These are phyloP conservation scores for Siphamia tubifer DNA, from an alignment of 2,113 vertebrate species.

Conservation along the genomic window DNA sequence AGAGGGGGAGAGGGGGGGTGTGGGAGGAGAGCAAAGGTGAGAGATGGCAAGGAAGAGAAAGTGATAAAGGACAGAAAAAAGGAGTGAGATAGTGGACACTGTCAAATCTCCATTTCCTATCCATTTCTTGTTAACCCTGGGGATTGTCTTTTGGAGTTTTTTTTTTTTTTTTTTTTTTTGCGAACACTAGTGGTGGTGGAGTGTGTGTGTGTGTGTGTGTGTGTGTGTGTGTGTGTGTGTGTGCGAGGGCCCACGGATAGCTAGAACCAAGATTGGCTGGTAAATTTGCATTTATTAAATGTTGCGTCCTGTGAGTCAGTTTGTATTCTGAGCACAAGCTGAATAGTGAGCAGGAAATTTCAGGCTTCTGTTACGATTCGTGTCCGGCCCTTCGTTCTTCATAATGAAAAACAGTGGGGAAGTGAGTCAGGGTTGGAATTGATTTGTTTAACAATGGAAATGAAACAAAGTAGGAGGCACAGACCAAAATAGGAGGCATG, in stretches of 20 bases:
- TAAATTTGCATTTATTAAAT: slow-evolving; percentile 77
- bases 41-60: slow-evolving; percentile 45
- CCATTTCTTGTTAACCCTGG: slow-evolving; percentile 56
- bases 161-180: too few relatives aligned
- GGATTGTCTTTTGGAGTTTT: slow-evolving; percentile 63
- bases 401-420: slow-evolving; percentile 79
- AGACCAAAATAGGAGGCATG: slow-evolving; percentile 66
- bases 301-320: slow-evolving; percentile 61
- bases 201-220: too few relatives aligned
- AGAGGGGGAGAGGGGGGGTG: slow-evolving; percentile 25
- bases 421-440: slow-evolving; percentile 74
- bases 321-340: slow-evolving; percentile 75
- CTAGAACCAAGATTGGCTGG: slow-evolving; percentile 63
- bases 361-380: slow-evolving; percentile 73
- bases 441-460: slow-evolving; percentile 80
- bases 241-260: slow-evolving; percentile 61
- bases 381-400: slow-evolving; percentile 69
- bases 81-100: slow-evolving; percentile 46
- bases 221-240: too few relatives aligned
- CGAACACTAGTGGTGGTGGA: too few relatives aligned
- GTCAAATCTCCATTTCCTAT: slow-evolving; percentile 64
- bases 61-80: slow-evolving; percentile 43
- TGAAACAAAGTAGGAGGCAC: slow-evolving; percentile 75
- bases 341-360: slow-evolving; percentile 74
- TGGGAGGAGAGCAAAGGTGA: slow-evolving; percentile 67